Percentiles rank a stretch among this genome's conserved stretches.
Evolutionary conservation across 2,888 invertebrate genomes (phyloP).

Genomic region (Spodoptera exigua): DNA sequence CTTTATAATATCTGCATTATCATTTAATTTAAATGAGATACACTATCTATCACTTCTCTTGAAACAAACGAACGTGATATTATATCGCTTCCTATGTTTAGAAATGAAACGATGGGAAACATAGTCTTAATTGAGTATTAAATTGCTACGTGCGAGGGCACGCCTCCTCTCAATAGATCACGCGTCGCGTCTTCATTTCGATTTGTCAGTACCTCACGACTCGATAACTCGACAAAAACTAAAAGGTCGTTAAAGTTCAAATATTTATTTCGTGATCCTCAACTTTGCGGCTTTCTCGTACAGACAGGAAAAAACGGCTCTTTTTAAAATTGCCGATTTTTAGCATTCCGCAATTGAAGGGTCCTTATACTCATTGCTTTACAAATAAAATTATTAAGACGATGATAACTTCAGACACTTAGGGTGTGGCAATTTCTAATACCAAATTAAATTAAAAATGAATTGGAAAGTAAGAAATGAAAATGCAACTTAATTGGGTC

Average conservation of each 20-base stretch:
- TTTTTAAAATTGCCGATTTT: slow-evolving; percentile 34
- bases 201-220: slow-evolving; percentile 28
- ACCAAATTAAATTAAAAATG: background rate
- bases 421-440: too few species aligned
- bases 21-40: too few species aligned
- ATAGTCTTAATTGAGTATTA: too few species aligned
- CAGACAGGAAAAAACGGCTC: slow-evolving; percentile 9
- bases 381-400: too few species aligned
- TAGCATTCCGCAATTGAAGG: slow-evolving; percentile 25
- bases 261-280: slow-evolving; percentile 63
- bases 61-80: too few species aligned
- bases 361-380: too few species aligned
- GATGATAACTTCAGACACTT: too few species aligned
- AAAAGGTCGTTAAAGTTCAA: slow-evolving; percentile 78
- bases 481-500: slow-evolving; percentile 8
- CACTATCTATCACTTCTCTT: too few species aligned
- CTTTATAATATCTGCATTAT: too few species aligned
- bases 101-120: too few species aligned
- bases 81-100: too few species aligned
- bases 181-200: slow-evolving; percentile 30
- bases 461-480: slow-evolving; percentile 10
- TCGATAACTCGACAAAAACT: slow-evolving; percentile 62
- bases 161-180: slow-evolving; percentile 29
- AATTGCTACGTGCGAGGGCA: background rate
- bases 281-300: slow-evolving; percentile 77